Percentiles rank a stretch among this genome's conserved stretches.
These are phyloP conservation scores for Ancistrus triradiatus DNA, from an alignment of 2,113 vertebrate genomes.

Conservation along the genomic window DNA sequence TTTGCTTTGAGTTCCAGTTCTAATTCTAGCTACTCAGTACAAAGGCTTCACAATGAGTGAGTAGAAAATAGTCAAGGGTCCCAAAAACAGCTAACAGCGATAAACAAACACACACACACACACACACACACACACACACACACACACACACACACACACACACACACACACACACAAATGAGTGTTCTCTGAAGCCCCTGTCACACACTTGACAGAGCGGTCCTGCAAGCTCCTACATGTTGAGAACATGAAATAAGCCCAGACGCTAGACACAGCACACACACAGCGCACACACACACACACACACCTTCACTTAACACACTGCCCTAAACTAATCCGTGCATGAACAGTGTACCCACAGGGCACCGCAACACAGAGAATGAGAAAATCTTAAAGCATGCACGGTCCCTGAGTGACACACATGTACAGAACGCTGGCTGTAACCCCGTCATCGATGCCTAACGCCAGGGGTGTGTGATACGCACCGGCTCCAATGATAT, in stretches of 20 bases:
- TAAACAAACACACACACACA: not conserved
- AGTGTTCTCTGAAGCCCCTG: no score
- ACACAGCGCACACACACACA: slow-evolving; percentile 3
- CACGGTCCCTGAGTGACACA: slow-evolving; percentile 19
- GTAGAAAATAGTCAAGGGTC: not conserved
- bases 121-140: not conserved
- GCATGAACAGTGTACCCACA: no score
- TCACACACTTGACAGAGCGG: not conserved
- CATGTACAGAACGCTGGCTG: slow-evolving; percentile 12
- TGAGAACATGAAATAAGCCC: not conserved
- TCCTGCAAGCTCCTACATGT: not conserved
- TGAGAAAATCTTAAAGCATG: not conserved
- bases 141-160: not conserved
- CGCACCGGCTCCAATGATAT: no score
- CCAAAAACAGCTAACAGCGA: not conserved
- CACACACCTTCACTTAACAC: slow-evolving; percentile 13
- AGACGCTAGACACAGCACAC: not conserved
- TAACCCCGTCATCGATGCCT: no score
- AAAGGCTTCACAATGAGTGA: no score
- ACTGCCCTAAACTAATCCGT: no score
- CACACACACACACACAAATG: not conserved
- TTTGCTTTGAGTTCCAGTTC: no score
- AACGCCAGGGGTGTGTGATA: no score
- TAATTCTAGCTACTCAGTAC: no score
- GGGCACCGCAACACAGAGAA: no score